A percentile compares a stretch with the other conserved stretches of the same genome.
phyloP scores from a whole-genome alignment of 1,140 invertebrate species.

The Nasonia giraulti region DNA sequence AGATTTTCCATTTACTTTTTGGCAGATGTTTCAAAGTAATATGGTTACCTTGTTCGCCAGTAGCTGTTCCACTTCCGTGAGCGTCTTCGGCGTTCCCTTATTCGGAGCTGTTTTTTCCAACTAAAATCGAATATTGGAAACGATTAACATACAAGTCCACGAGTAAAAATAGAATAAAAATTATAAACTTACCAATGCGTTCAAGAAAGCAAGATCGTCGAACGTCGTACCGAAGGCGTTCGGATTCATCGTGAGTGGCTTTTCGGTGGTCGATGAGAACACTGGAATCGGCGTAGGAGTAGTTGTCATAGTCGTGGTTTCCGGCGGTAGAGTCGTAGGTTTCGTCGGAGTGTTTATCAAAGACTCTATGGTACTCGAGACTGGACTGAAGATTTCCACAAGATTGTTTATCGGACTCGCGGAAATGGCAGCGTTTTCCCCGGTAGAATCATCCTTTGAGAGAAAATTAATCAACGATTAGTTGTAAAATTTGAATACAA shows the following conservation, averaged over 20 bases:
- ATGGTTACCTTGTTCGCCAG: constrained; percentile 68
- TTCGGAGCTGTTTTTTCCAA: constrained; percentile 61
- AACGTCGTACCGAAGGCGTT: constrained; percentile 69
- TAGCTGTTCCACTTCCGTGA: constrained; percentile 69
- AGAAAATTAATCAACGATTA: neutral
- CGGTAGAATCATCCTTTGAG: constrained; percentile 64
- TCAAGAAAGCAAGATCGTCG: constrained; percentile 69
- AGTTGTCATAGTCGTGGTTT: constrained; percentile 32
- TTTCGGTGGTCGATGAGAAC: constrained; percentile 35
- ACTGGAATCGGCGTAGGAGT: constrained; percentile 23
- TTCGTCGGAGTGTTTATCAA: constrained; percentile 52
- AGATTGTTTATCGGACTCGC: constrained; percentile 61
- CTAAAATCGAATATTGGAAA: constrained; percentile 54
- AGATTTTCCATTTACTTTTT: neutral
- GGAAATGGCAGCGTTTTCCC: constrained; percentile 54
- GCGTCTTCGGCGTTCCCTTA: constrained; percentile 65
- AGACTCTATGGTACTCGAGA: constrained; percentile 50
- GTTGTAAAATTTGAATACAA: neutral
- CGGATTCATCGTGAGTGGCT: constrained; percentile 56
- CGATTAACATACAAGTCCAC: too few relatives aligned
- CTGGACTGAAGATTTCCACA: constrained; percentile 66
- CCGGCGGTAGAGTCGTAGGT: constrained; percentile 43
- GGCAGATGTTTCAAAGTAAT: too few relatives aligned
- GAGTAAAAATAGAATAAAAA: constrained; percentile 9
- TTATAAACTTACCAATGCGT: constrained; percentile 66